Conservation (phyloP, 92 coral and sea anemone genomes). For the Meandrina meandrites region DNA sequence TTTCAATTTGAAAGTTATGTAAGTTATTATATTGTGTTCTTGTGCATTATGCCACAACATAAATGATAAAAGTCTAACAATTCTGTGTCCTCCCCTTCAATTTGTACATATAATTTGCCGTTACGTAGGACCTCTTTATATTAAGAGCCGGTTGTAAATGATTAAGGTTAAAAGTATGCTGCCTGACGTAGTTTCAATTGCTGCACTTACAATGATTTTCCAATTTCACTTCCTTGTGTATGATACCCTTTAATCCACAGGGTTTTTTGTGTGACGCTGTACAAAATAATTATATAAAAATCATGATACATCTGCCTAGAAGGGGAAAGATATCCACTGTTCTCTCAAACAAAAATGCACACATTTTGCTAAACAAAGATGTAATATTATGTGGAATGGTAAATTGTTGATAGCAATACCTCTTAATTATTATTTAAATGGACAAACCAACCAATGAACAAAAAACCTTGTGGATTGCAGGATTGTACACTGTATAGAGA, state of each 20-base stretch:
- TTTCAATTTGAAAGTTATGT: background rate
- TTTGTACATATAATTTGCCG: background rate
- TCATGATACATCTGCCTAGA: too few species aligned
- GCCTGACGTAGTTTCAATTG: background rate
- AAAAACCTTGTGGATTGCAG: slow-evolving; percentile 10
- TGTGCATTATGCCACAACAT: background rate
- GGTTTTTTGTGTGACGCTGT: background rate
- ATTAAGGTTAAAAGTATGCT: background rate
- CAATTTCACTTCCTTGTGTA: background rate
- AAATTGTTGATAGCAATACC: background rate
- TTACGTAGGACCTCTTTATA: background rate
- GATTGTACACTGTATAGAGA: background rate
- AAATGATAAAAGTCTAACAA: background rate
- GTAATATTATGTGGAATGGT: background rate
- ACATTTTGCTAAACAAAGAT: background rate
- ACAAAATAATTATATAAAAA: background rate
- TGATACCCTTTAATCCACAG: background rate
- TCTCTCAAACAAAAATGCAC: background rate
- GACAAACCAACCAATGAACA: background rate
- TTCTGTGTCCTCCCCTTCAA: background rate
- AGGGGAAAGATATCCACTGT: too few species aligned
- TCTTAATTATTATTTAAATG: too few species aligned
- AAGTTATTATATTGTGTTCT: background rate
- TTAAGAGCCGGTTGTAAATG: background rate
- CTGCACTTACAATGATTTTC: background rate